Evolutionary conservation across 2,113 vertebrate genomes (phyloP), one percentile per base, ranked within the genome.

Genomic region (Morone chrysops): DNA sequence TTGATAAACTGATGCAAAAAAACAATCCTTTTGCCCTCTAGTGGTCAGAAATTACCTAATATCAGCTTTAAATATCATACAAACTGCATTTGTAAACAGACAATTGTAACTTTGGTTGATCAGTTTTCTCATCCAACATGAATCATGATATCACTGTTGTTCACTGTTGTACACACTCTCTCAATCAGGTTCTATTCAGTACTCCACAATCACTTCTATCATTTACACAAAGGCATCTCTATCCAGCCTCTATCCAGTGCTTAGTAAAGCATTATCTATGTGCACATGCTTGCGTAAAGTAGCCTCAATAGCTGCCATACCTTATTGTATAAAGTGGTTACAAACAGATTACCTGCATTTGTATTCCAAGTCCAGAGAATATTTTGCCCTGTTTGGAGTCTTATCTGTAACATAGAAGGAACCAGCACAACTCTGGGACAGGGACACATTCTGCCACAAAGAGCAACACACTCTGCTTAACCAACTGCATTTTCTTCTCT

Each of bases 341-440:
- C 69, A 68, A 74, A 48, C 79, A 71, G 40, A 88, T 71, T 10
- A 74, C 68, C 70, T 76, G 12, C 71, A 75, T 89, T 89, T 75
- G 78, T 69, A 90, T 91, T 91, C 81, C 18, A 0, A 78, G 72
- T 54, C 70, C 76, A n/a, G 80, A 81, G 71, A 80, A 84, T 78
- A 82, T 92, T 85, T 79, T 59, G 16, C 54, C 61, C 90, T 83
- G 53, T 87, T 68, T 59, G 57, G 14, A 20, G 75, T 86, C 69
- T 89, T 87, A 88, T 93, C 87, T 83, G 22, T 72, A 80, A 48
- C 80, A 50, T 70, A 60, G 77, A 81, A 25, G 45, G 71, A 81
- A 70, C 61, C 47, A 20, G 31, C 53, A 57, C 67, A 45, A 72
- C 76, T 83, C 56, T 8, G 45, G 70, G 22, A 62, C 25, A 31